Evolutionary conservation across 2,797 vertebrate species (phyloP), one percentile per base, ranked within the genome.

Genomic region (Masticophis lateralis): DNA sequence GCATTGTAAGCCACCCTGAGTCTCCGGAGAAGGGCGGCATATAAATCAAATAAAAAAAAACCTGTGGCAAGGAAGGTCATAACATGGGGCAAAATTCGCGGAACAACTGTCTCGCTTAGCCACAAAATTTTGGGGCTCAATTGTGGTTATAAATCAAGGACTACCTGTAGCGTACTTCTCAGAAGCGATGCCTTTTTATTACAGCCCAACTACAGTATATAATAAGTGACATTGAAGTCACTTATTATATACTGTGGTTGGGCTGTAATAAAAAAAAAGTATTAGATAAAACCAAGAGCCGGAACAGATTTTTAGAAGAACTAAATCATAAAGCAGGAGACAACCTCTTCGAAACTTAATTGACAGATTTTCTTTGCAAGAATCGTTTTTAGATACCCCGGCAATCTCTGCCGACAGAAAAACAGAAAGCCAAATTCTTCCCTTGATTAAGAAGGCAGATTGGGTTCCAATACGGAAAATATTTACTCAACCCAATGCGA

Each of bases 401-500:
- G 18, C 53, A 51, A 95, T 87, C 90, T 94, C 90, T 86, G 3
- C 60, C 90, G 95, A 57, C 32, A 1, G 86, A 92, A 91, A 90
- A 94, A 14, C 5, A 56, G 20, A 88, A 92, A 87, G 47, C 63
- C 66, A 88, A 95, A 94, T 95, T 74, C 89, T 93, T 96, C 96
- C 96, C 95, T 95, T 97, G 97, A 96, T 96, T 94, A 96, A 97
- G 89, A 94, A 92, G 96, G 88, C 93, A 97, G 95, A 97, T 96
- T 96, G 95, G 93, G 94, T 96, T 97, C 95, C 95, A 94, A 95
- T 91, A 91, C 57, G 94, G 94, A 95, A 97, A 98, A 97, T 97
- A 97, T 97, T 97, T 97, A 96, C 95, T 97, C 95, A 95, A 94
- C 94, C 95, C 96, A 96, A 97, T 97, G 95, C 94, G 94, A 93